phyloP scores from a whole-genome alignment of 2,797 vertebrate genomes.

The Mormyrops boulengeri region DNA sequence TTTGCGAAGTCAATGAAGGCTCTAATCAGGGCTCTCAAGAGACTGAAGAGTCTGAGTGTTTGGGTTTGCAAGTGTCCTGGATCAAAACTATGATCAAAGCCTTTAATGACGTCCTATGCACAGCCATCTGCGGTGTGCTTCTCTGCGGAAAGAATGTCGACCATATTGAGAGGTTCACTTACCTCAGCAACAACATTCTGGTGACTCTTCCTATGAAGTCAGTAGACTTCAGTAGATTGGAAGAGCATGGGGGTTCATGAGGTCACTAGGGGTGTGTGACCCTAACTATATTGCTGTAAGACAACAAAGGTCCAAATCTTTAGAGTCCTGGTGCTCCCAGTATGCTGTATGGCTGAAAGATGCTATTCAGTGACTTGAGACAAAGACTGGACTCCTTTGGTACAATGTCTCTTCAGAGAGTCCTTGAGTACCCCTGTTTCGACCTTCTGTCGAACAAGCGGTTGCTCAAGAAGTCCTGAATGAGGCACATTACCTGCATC shows the following conservation, averaged over 20 bases:
- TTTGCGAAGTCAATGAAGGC: not conserved
- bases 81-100: not conserved
- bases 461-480: not conserved
- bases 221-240: not conserved
- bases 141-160: not conserved
- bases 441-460: not conserved
- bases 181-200: not conserved
- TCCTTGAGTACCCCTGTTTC: not conserved
- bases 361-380: not conserved
- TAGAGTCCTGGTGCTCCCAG: not conserved
- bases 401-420: not conserved
- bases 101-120: not conserved
- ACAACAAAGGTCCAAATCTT: not conserved
- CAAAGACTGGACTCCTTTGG: not conserved
- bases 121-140: not conserved
- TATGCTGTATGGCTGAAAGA: not conserved
- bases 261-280: not conserved
- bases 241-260: not conserved
- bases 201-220: not conserved
- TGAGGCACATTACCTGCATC: not conserved
- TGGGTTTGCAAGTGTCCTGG: not conserved
- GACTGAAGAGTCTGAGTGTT: not conserved
- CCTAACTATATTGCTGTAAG: not conserved
- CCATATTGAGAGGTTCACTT: not conserved
- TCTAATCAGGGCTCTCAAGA: not conserved